Percentiles rank a stretch among this genome's conserved stretches.
phyloP scores from a whole-genome alignment of 2,888 invertebrate species.

The Anoplius nigerrimus region DNA sequence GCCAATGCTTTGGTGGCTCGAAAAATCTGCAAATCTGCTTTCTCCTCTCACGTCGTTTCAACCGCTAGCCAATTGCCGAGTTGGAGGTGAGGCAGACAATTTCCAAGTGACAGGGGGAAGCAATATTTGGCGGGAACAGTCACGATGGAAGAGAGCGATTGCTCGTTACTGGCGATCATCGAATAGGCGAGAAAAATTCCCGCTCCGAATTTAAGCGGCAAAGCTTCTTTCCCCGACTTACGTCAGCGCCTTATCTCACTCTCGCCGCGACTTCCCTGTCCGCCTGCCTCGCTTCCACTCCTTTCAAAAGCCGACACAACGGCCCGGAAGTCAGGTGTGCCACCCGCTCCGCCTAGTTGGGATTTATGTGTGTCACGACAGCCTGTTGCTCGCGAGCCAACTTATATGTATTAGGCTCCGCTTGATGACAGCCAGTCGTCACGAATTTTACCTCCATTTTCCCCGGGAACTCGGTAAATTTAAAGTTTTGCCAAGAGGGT shows the following conservation, averaged over 20 bases:
- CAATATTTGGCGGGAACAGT: constrained; percentile 22
- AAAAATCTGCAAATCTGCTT: neutral
- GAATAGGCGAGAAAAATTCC: constrained; percentile 10
- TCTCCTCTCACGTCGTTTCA: no score
- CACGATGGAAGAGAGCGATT: no score
- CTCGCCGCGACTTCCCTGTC: neutral
- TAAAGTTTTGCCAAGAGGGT: no score
- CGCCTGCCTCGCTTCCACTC: constrained; percentile 19
- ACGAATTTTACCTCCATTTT: constrained; percentile 8
- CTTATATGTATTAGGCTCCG: constrained; percentile 48
- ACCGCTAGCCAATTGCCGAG: no score
- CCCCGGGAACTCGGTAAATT: no score
- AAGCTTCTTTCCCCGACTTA: constrained; percentile 19
- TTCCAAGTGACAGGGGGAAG: constrained; percentile 30
- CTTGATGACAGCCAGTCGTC: constrained; percentile 31
- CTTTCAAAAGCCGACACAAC: constrained; percentile 50
- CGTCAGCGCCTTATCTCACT: neutral
- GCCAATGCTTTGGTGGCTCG: neutral
- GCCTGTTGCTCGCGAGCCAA: constrained; percentile 66
- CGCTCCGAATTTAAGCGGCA: constrained; percentile 20
- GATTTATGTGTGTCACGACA: constrained; percentile 65
- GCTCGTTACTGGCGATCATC: constrained; percentile 19
- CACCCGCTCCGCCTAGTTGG: constrained; percentile 51
- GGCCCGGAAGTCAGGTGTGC: constrained; percentile 55
- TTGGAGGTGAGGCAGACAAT: no score